Evolutionary conservation across 2,888 invertebrate genomes (phyloP).

Genomic region (Charanyca ferruginea): DNA sequence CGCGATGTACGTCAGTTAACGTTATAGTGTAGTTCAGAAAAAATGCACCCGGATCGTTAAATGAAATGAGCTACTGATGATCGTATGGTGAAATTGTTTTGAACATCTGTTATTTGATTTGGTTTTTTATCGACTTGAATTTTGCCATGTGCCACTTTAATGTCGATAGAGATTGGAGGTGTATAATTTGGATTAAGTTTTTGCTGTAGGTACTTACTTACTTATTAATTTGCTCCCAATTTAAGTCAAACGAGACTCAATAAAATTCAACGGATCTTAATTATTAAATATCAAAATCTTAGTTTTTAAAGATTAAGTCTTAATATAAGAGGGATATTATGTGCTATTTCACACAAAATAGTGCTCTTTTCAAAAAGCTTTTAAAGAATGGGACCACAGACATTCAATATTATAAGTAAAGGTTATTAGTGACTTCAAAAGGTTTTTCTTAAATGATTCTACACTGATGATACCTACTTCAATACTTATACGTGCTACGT

Average conservation of each 20-base stretch:
- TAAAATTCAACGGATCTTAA: not conserved
- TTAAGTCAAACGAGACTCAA: not conserved
- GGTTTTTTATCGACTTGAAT: conserved; percentile 14
- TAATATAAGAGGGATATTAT: too few relatives aligned
- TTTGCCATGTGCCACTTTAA: conserved; percentile 31
- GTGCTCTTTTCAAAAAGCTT: too few relatives aligned
- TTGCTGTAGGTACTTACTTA: conserved; percentile 10
- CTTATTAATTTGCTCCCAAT: conserved; percentile 15
- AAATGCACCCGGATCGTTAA: conserved; percentile 56
- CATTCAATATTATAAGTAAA: too few relatives aligned
- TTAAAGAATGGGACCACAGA: too few relatives aligned
- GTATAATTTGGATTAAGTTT: conserved; percentile 31
- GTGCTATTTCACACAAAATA: too few relatives aligned
- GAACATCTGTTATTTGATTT: conserved; percentile 53
- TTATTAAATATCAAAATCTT: not conserved
- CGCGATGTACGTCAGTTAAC: conserved; percentile 68
- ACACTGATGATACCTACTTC: too few relatives aligned
- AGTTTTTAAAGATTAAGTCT: too few relatives aligned
- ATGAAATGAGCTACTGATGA: conserved; percentile 63
- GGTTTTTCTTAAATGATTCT: too few relatives aligned
- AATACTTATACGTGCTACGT: too few relatives aligned
- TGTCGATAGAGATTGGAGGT: conserved; percentile 13
- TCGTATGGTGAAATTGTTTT: conserved; percentile 47
- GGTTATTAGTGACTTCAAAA: too few relatives aligned
- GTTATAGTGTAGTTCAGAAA: conserved; percentile 59